Evolutionary conservation across 2,888 invertebrate species (phyloP).

Genomic region (Conchocele bisecta): DNA sequence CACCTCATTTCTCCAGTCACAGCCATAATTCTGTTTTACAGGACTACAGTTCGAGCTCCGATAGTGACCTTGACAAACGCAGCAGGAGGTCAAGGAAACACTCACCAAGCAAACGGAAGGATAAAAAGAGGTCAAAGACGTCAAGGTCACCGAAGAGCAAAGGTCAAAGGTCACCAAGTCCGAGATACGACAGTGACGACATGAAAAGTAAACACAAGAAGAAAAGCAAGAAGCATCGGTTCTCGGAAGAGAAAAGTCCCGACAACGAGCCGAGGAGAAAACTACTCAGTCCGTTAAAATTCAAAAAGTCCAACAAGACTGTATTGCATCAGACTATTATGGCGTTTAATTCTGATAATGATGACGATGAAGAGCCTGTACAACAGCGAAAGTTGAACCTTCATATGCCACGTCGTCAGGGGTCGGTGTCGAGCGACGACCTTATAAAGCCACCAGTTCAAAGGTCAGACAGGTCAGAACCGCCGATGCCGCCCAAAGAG

Average conservation of each 20-base stretch:
- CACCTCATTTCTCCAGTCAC: too few relatives aligned
- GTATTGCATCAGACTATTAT: constrained; percentile 45
- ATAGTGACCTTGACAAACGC: too few relatives aligned
- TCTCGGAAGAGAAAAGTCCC: constrained; percentile 47
- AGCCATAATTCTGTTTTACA: too few relatives aligned
- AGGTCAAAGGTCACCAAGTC: constrained; percentile 53
- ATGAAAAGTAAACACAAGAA: constrained; percentile 69
- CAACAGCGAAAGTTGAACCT: constrained; percentile 30
- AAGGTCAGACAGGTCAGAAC: constrained; percentile 33
- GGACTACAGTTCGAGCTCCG: too few relatives aligned
- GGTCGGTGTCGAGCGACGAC: constrained; percentile 52
- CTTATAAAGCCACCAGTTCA: background rate
- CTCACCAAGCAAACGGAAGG: too few relatives aligned
- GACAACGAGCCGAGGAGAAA: constrained; percentile 49
- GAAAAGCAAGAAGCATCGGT: constrained; percentile 62
- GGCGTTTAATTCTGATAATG: constrained; percentile 56
- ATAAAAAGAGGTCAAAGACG: constrained; percentile 70
- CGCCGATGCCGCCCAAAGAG: constrained; percentile 42
- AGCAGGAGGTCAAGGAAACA: too few relatives aligned
- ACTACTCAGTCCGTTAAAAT: constrained; percentile 53
- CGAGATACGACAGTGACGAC: constrained; percentile 54
- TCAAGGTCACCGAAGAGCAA: constrained; percentile 57
- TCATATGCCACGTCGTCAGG: constrained; percentile 36
- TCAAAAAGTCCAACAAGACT: constrained; percentile 51
- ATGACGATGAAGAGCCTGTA: constrained; percentile 36